These are phyloP conservation scores for Aotus griseimembra DNA, from an alignment of 2,797 vertebrate species.

Conservation along the genomic window DNA sequence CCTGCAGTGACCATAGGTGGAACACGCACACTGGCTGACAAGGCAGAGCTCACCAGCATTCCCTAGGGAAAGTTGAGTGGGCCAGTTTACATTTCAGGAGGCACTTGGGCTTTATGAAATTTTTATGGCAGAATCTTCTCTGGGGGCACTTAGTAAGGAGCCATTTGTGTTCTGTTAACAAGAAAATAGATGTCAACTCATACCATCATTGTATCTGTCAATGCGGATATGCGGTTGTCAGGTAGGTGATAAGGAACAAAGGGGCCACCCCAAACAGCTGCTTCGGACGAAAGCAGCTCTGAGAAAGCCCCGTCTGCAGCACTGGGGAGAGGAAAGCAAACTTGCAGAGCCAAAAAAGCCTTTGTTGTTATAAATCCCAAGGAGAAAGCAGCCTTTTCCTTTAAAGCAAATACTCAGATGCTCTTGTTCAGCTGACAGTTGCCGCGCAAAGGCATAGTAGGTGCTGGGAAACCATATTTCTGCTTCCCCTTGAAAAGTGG, in stretches of 20 bases:
- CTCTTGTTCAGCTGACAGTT: background rate
- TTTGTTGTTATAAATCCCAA: background rate
- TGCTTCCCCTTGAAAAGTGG: background rate
- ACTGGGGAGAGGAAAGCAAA: background rate
- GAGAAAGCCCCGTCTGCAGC: background rate
- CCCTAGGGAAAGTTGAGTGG: constrained; percentile 28
- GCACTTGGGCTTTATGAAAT: background rate
- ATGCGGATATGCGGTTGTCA: background rate
- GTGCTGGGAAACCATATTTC: background rate
- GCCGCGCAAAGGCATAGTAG: background rate
- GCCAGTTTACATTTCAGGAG: background rate
- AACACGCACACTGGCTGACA: background rate
- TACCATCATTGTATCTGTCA: fast-evolving
- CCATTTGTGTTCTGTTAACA: constrained; percentile 19
- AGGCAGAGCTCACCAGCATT: background rate
- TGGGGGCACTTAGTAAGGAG: background rate
- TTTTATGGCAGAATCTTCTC: constrained; percentile 36
- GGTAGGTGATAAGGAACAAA: background rate
- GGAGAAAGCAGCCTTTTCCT: background rate
- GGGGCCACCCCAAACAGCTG: too few relatives aligned
- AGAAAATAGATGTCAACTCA: background rate
- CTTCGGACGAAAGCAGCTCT: background rate
- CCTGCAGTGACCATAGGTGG: background rate
- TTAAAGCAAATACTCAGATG: background rate
- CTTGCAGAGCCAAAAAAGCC: background rate